Percentiles rank a stretch among this genome's conserved stretches.
Conservation (phyloP, 2,888 invertebrate genomes). For the Polydrusus pterygomalis region DNA sequence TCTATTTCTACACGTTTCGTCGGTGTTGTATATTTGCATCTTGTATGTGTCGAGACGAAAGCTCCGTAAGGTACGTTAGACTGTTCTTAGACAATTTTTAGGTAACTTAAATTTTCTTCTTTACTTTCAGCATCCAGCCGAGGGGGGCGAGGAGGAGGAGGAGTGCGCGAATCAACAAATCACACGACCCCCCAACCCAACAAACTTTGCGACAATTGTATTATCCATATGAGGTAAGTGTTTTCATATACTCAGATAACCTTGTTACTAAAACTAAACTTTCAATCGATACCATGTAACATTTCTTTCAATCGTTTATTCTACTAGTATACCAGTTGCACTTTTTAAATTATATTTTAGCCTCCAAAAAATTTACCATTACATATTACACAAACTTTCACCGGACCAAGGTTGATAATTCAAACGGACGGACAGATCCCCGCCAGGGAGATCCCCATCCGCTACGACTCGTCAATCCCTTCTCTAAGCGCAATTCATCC, state of each 20-base stretch:
- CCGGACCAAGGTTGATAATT: background rate
- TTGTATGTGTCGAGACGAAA: too few species aligned
- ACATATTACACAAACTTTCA: background rate
- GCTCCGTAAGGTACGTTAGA: conserved; percentile 8
- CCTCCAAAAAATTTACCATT: background rate
- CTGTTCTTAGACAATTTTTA: conserved; percentile 3
- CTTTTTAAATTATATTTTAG: background rate
- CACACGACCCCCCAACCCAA: background rate
- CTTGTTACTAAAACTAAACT: too few species aligned
- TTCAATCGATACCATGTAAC: too few species aligned
- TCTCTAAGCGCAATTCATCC: too few species aligned
- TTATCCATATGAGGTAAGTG: background rate
- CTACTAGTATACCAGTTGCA: too few species aligned
- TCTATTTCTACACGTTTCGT: background rate
- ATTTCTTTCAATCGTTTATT: too few species aligned
- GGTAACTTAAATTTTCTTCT: conserved; percentile 12
- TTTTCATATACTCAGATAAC: too few species aligned
- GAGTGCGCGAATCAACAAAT: background rate
- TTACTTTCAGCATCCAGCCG: background rate
- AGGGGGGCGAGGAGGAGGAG: background rate
- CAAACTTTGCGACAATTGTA: background rate
- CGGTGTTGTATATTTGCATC: too few species aligned
- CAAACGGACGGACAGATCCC: background rate
- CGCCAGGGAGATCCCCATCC: background rate
- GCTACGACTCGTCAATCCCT: too few species aligned